Percentiles rank a stretch among this genome's conserved stretches.
Evolutionary conservation across 1,140 invertebrate genomes (phyloP).

Genomic region (Trinorchestia longiramus): DNA sequence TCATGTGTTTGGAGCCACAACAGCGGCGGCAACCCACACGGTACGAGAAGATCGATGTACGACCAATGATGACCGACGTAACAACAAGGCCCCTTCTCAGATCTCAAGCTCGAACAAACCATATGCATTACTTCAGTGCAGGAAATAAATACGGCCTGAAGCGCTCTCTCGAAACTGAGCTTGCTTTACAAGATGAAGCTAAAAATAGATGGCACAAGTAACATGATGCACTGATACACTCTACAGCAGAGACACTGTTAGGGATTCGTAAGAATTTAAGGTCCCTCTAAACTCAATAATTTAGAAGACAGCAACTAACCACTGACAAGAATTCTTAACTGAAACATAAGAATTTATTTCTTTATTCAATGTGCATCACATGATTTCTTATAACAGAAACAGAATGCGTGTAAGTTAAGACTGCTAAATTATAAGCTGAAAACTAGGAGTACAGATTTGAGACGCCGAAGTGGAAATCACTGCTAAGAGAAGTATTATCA

Average conservation of each 20-base stretch:
- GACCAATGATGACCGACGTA: constrained; percentile 8
- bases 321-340: neutral
- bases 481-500: neutral
- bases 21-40: neutral
- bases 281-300: neutral
- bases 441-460: neutral
- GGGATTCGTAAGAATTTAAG: neutral
- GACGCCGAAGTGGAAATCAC: neutral
- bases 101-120: neutral
- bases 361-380: neutral
- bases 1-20: constrained; percentile 24
- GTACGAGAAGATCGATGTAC: constrained; percentile 23
- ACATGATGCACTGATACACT: neutral
- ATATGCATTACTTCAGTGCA: neutral
- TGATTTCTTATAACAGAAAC: neutral
- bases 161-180: neutral
- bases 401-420: neutral
- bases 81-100: constrained; percentile 31
- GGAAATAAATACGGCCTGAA: neutral
- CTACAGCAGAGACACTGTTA: neutral
- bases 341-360: neutral
- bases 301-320: neutral
- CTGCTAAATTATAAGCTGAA: neutral
- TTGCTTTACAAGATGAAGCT: neutral
- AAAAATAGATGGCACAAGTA: neutral